Evolutionary conservation across 2,888 invertebrate species (phyloP).

Genomic region (Drosophila paramelanica): DNA sequence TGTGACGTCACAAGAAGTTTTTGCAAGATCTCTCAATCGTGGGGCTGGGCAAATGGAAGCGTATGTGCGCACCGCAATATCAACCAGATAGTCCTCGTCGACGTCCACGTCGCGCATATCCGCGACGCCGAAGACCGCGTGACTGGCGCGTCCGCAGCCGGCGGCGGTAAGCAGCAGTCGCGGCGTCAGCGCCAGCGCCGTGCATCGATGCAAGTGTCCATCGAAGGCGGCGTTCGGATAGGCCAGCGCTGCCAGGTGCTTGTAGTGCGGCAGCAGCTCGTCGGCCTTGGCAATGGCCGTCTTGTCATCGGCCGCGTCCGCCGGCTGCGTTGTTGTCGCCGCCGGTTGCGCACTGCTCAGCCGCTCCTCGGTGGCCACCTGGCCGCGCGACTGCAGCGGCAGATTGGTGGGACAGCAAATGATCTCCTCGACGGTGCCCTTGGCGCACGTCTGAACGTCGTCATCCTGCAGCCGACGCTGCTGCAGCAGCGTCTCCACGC

Average conservation of each 20-base stretch:
- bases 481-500: constrained; percentile 36
- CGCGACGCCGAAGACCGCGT: constrained; percentile 66
- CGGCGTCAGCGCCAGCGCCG: constrained; percentile 53
- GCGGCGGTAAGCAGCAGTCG: constrained; percentile 55
- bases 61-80: constrained; percentile 39
- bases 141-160: constrained; percentile 54
- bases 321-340: neutral
- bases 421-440: constrained; percentile 61
- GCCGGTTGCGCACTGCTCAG: neutral
- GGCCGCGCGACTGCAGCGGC: constrained; percentile 53
- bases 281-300: constrained; percentile 18
- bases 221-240: constrained; percentile 63
- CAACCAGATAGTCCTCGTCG: constrained; percentile 57
- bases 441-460: constrained; percentile 52
- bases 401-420: constrained; percentile 65
- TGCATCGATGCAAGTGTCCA: constrained; percentile 59
- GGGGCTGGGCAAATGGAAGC: no score
- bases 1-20: no score
- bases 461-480: constrained; percentile 49
- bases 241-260: constrained; percentile 60
- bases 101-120: constrained; percentile 61
- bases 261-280: constrained; percentile 45
- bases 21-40: no score
- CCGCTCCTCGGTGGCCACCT: constrained; percentile 7
- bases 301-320: neutral